Percentiles rank a stretch among this genome's conserved stretches.
Conservation (phyloP, 2,888 invertebrate species). For the Tiliacea citrago region DNA sequence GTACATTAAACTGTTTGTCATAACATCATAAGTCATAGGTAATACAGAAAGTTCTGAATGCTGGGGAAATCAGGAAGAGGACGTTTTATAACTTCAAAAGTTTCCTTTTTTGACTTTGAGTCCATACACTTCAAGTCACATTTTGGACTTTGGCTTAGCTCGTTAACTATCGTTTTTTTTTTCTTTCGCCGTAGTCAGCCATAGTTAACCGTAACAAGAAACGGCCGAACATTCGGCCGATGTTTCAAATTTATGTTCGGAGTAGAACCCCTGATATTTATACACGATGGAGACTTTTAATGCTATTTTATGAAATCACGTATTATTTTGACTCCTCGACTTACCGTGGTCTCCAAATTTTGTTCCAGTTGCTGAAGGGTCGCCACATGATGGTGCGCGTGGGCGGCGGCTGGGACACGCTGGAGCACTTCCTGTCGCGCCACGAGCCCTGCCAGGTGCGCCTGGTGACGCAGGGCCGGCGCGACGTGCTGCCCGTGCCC, state of each 20-base stretch:
- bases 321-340: background rate
- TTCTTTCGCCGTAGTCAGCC: no score
- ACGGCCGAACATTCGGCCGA: no score
- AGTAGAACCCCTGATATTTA: no score
- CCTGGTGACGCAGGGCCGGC: conserved; percentile 86
- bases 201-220: no score
- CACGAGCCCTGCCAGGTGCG: conserved; percentile 96
- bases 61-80: background rate
- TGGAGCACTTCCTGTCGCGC: conserved; percentile 97
- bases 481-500: conserved; percentile 79
- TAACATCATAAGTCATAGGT: background rate
- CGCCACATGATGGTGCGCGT: conserved; percentile 99
- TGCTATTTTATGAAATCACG: background rate
- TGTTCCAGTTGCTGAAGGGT: conserved; percentile 95
- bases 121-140: no score
- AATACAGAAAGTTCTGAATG: background rate
- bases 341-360: background rate
- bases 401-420: conserved; percentile 98
- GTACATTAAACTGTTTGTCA: background rate
- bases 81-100: no score
- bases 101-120: no score
- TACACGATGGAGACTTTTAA: background rate
- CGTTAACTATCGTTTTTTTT: no score
- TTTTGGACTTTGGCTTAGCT: no score
- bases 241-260: no score